Conservation (phyloP, 2,113 vertebrate species). For the Cyanoramphus novaezelandiae region DNA sequence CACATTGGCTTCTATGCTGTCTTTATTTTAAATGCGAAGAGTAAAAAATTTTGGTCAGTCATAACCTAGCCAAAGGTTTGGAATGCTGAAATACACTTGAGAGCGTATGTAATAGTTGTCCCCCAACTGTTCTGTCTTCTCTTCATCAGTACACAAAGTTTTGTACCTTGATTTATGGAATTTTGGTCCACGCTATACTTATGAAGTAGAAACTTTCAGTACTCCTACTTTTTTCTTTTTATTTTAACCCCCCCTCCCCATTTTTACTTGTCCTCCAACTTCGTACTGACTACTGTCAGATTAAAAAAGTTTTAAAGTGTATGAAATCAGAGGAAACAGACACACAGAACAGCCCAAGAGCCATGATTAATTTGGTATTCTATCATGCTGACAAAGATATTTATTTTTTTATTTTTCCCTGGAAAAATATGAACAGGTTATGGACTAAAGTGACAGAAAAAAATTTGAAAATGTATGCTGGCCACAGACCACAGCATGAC, state of each 20-base stretch:
- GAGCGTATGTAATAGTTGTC: not conserved
- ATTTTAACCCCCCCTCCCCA: too few species aligned
- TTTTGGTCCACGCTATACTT: not conserved
- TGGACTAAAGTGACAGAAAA: not conserved
- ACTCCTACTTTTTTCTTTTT: not conserved
- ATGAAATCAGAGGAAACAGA: not conserved
- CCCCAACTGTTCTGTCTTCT: not conserved
- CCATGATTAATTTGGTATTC: not conserved
- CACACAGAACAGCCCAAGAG: not conserved
- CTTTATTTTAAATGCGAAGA: conserved; percentile 72
- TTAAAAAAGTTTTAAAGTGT: not conserved
- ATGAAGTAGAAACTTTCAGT: not conserved
- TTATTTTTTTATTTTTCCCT: not conserved
- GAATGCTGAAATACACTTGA: not conserved
- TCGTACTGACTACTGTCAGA: not conserved
- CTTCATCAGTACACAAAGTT: not conserved
- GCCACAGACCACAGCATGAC: not conserved
- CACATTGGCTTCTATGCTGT: conserved; percentile 98
- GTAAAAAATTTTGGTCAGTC: not conserved
- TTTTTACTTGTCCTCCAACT: not conserved
- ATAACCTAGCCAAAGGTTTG: not conserved
- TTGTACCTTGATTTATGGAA: not conserved
- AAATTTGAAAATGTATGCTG: not conserved
- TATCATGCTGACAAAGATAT: not conserved
- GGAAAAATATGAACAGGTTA: not conserved